Conservation (phyloP, 2,113 vertebrate genomes). For the Bos taurus region ARS-UCD2.0 NC_037336.1:99036001-99036500, state of each 20-base stretch:
- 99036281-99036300: not conserved
- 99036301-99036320: rapidly evolving
- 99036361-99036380: not conserved
- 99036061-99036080: not conserved
- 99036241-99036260: not conserved
- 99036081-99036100: not conserved
- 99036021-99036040: rapidly evolving
- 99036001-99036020: rapidly evolving
- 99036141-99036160: not conserved
- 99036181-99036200: not conserved
- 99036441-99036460: not conserved
- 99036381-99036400: not conserved
- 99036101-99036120: no score
- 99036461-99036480: not conserved
- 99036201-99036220: not conserved
- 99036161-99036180: not conserved
- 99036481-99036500: not conserved
- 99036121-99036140: not conserved
- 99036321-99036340: not conserved
- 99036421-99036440: not conserved
- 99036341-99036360: not conserved
- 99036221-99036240: not conserved
- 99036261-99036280: not conserved
- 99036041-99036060: not conserved
- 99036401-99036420: not conserved